Percentiles rank a stretch among this genome's conserved stretches.
Evolutionary conservation across 2,113 vertebrate species (phyloP).

Genomic region (Sporophila hypoxantha): DNA sequence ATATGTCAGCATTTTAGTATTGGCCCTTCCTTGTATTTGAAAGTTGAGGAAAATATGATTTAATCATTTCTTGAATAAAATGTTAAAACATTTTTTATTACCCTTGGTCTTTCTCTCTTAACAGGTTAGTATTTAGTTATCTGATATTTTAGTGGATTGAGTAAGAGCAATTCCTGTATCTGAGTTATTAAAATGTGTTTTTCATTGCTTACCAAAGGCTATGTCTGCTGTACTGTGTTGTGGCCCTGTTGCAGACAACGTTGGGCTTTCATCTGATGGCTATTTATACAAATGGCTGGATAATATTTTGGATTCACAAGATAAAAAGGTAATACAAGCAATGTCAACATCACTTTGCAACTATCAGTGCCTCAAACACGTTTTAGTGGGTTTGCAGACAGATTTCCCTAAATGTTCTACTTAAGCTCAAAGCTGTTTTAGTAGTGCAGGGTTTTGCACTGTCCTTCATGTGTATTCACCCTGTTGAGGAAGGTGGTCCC

Average conservation of each 20-base stretch:
- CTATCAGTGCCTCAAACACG: neutral
- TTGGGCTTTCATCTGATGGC: constrained; percentile 95
- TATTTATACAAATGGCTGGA: constrained; percentile 99
- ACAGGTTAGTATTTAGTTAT: neutral
- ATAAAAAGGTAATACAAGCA: constrained; percentile 84
- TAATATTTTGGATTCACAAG: constrained; percentile 98
- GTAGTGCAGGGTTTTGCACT: fast-evolving
- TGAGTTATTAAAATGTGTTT: constrained; percentile 31
- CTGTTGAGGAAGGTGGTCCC: neutral
- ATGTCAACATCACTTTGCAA: neutral
- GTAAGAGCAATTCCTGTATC: neutral
- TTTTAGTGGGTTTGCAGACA: neutral
- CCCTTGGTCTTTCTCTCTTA: neutral
- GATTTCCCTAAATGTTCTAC: neutral
- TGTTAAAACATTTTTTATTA: neutral
- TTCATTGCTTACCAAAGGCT: constrained; percentile 75
- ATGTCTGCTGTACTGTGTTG: constrained; percentile 98
- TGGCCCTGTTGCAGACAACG: constrained; percentile 96
- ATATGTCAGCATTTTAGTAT: neutral
- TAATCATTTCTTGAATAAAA: neutral
- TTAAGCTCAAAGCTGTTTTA: neutral
- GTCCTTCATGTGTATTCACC: neutral
- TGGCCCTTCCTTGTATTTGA: neutral
- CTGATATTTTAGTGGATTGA: neutral
- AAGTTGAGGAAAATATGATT: neutral